Conservation (phyloP, 2,113 vertebrate species). For the Bubo bubo region DNA sequence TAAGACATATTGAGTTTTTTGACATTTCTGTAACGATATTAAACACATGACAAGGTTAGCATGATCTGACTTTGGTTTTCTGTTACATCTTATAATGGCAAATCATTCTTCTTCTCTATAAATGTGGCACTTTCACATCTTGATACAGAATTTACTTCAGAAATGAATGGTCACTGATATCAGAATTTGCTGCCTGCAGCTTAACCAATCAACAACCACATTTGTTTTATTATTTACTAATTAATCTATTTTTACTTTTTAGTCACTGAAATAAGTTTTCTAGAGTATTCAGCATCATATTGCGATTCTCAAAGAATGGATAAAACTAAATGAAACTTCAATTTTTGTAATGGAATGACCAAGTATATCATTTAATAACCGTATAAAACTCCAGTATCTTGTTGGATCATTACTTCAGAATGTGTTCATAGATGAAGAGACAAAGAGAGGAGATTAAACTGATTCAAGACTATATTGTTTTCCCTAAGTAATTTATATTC, state of each 20-base stretch:
- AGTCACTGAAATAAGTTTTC: background rate
- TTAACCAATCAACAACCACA: background rate
- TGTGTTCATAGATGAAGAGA: background rate
- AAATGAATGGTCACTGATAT: background rate
- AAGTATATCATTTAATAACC: background rate
- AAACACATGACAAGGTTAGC: background rate
- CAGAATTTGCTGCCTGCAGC: background rate
- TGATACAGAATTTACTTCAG: background rate
- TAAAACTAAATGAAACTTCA: background rate
- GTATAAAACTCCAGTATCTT: background rate
- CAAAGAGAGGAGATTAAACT: background rate
- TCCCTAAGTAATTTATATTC: slow-evolving; percentile 61
- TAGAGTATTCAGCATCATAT: background rate
- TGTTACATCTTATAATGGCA: background rate
- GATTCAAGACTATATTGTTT: slow-evolving; percentile 33
- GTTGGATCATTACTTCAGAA: slow-evolving; percentile 24
- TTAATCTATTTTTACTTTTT: background rate
- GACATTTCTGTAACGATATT: background rate
- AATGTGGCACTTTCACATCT: background rate
- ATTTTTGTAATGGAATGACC: background rate
- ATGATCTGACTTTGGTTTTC: background rate
- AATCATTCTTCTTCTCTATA: background rate
- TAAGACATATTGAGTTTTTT: fast-evolving
- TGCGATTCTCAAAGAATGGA: background rate
- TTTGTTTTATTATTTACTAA: background rate